Base-by-base conservation (phyloP, 2,797 vertebrate genomes). In the Pempheris klunzingeri region DNA sequence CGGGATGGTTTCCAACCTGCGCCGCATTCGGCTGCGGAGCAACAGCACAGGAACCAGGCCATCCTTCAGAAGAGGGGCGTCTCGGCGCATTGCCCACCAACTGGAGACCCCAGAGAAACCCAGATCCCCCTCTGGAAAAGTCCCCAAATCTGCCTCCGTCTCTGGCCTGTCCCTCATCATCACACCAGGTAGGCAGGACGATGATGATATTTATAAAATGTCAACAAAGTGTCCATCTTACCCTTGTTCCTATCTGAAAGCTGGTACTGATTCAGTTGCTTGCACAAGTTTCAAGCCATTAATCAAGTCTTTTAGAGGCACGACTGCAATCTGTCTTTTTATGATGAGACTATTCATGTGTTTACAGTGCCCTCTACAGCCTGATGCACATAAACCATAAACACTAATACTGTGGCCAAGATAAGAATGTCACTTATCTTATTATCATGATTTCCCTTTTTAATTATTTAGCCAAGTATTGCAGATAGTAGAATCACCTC, bases 71-170 rank as follows among this genome's bases (percentile, higher is more conserved):
- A 91, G 95, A 62, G 96, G 95, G 0, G 88, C 93, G 0, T 93
- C 93, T 20, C 93, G 94, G 0, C 95, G 95, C 22, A 94, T 95
- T 0, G 92, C 94, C 22, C 90, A 93, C 77, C 91, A 93, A 71
- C 95, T 94, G 67, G 97, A 97, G 0, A 49, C 92, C 0, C 90
- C 93, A 0, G 97, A 97, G 57, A 96, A 95, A 72, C 88, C 94
- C 59, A 92, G 90, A 73, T 61, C 93, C 7, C 58, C 94, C 0
- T 36, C 91, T 0, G 85, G 92, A 52, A 95, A 96, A 0, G 96
- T 98, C 74, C 97, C 97, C 70, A 98, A 98, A 87, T 98, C 97
- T 0, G 97, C 97, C 4, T 98, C 97, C 0, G 96, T 97, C 47
- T 97, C 97, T 0, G 96, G 97, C 47, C 90, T 98, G 54, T 97